Percentiles rank a stretch among this genome's conserved stretches.
Evolutionary conservation across 2,888 invertebrate genomes (phyloP).

Genomic region (Bembecia ichneumoniformis): DNA sequence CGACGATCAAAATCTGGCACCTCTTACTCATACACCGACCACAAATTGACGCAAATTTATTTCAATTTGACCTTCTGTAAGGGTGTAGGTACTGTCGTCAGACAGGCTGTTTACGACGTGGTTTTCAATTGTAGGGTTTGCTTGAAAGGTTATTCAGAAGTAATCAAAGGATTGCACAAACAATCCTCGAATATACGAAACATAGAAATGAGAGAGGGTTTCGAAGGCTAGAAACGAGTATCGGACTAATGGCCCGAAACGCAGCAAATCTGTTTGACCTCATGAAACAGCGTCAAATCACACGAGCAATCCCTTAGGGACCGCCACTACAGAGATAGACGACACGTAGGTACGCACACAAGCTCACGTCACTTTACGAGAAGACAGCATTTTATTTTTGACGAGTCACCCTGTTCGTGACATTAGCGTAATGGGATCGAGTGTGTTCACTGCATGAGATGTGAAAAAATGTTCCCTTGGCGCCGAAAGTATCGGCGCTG

Average conservation of each 20-base stretch:
- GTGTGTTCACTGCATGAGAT: slow-evolving; percentile 12
- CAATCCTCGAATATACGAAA: not conserved
- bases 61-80: no score
- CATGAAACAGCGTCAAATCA: slow-evolving; percentile 20
- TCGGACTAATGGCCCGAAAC: slow-evolving; percentile 22
- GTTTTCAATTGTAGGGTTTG: no score
- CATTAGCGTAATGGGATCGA: slow-evolving; percentile 32
- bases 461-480: slow-evolving; percentile 7
- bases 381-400: slow-evolving; percentile 19
- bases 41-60: no score
- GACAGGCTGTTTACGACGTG: no score
- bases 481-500: slow-evolving; percentile 1
- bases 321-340: slow-evolving; percentile 4
- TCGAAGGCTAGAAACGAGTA: slow-evolving; percentile 1
- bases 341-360: not conserved
- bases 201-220: not conserved
- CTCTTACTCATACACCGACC: no score
- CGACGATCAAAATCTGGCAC: no score
- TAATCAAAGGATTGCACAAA: not conserved
- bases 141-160: no score
- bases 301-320: slow-evolving; percentile 14
- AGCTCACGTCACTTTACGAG: not conserved
- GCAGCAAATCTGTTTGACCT: slow-evolving; percentile 15
- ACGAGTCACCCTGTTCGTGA: slow-evolving; percentile 28
- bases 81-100: no score